Base-by-base conservation (phyloP, 2,797 vertebrate species). In the Manis javanica region DNA sequence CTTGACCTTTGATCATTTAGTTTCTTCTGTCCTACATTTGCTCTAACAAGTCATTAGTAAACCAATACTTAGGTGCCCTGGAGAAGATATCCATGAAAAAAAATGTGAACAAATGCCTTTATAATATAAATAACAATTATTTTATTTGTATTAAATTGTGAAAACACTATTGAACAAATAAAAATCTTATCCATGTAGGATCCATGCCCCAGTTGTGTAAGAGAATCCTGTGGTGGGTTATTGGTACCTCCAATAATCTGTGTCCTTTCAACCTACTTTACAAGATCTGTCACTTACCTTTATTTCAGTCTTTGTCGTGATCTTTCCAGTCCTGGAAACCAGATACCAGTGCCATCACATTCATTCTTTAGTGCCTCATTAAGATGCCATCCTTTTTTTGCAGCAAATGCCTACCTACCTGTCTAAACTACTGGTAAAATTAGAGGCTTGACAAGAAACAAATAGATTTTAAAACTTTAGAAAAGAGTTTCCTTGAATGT, bases 331-430 rank as follows among this genome's bases (percentile, higher is more conserved):
- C 7, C 61, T 82, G 71, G 42, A n/a, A 92, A 63, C 18, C 24
- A 59, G 16, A 59, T 63, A 42, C n/a, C n/a, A 71, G 14, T 64
- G 23, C 9, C 31, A 39, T 87, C 31, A 59, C 18, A 71, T 57
- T 93, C 68, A 87, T 87, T 90, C 82, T 87, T 93, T 75, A 81
- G 10, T 79, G 14, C 2, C 19, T 94, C 42, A 66, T 90, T 95
- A 78, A 69, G 39, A 74, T 87, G 46, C 63, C 53, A 1, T 71
- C 14, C 34, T 82, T 87, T 8, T 39, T 91, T 90, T 92, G 57
- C 11, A 87, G 26, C 12, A 84, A 90, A 94, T 78, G 42, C 71
- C 49, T 84, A 31, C 71, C 49, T 84, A 31, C 23, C 34, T 85
- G 31, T 84, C 55, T 84, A 63, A 89, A 72, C 19, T 85, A 77